Conservation (phyloP, 2,113 vertebrate genomes). For the Phyllostomus hastatus region DNA sequence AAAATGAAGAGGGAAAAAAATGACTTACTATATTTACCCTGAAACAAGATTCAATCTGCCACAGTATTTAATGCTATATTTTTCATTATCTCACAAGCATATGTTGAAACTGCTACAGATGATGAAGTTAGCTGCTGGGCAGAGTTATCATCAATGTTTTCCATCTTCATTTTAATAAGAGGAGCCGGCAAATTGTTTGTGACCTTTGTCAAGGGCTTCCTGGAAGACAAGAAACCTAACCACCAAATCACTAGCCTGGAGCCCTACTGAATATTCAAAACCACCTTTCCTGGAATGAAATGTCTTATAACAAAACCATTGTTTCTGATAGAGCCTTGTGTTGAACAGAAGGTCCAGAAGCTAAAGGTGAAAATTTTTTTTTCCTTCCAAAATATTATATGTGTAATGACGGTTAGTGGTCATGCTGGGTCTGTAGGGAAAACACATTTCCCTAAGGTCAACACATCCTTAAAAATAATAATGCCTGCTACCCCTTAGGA, state of each 20-base stretch:
- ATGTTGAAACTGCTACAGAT: constrained; percentile 93
- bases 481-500: neutral
- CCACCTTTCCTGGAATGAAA: constrained; percentile 74
- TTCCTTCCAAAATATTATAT: neutral
- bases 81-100: constrained; percentile 96
- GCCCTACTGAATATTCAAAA: constrained; percentile 90
- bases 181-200: constrained; percentile 89
- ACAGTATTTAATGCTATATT: constrained; percentile 93
- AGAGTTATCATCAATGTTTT: constrained; percentile 88
- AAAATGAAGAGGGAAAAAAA: constrained; percentile 87
- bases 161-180: constrained; percentile 91
- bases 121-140: constrained; percentile 95
- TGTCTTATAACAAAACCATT: constrained; percentile 83
- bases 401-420: neutral
- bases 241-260: constrained; percentile 83
- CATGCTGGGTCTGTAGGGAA: neutral
- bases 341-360: constrained; percentile 57
- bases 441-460: neutral
- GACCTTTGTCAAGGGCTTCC: constrained; percentile 97
- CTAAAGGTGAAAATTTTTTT: constrained; percentile 41
- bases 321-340: constrained; percentile 76
- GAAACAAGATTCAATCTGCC: constrained; percentile 95
- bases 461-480: neutral
- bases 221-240: constrained; percentile 83
- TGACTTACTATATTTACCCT: constrained; percentile 90